Conservation (phyloP, 2,113 vertebrate species). For the Colinus virginianus region DNA sequence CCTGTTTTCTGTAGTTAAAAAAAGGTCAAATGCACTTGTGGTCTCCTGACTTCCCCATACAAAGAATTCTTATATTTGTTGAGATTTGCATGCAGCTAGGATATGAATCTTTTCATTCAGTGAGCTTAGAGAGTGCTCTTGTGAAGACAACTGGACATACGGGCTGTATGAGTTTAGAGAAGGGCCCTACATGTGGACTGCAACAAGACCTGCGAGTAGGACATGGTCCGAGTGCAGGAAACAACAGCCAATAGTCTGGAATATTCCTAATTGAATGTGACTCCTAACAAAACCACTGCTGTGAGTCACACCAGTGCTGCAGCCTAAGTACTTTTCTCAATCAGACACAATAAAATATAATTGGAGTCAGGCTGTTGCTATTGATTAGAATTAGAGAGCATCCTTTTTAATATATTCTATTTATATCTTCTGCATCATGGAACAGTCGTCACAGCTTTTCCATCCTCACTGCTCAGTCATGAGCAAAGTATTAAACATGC, state of each 20-base stretch:
- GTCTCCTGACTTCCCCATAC: not conserved
- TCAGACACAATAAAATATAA: conserved; percentile 41
- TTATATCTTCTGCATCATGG: conserved; percentile 40
- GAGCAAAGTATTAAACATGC: not conserved
- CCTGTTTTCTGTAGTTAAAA: not conserved
- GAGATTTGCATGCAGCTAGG: not conserved
- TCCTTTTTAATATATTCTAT: conserved; percentile 24
- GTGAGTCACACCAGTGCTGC: conserved; percentile 8
- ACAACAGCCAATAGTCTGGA: not conserved
- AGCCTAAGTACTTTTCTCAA: conserved; percentile 19
- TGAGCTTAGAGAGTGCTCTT: not conserved
- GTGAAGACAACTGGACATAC: not conserved
- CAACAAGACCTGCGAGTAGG: not conserved
- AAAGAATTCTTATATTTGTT: not conserved
- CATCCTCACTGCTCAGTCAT: not conserved
- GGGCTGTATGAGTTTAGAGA: not conserved
- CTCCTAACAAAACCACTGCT: conserved; percentile 1
- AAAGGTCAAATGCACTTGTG: not conserved
- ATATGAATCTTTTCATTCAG: not conserved
- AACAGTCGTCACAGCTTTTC: conserved; percentile 12
- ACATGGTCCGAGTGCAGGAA: not conserved
- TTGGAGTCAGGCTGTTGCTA: conserved; percentile 23
- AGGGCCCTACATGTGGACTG: not conserved
- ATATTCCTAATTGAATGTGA: not conserved
- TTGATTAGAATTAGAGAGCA: conserved; percentile 45